phyloP scores from a whole-genome alignment of 2,888 invertebrate species.

The Scrobipalpa atriplicella region DNA sequence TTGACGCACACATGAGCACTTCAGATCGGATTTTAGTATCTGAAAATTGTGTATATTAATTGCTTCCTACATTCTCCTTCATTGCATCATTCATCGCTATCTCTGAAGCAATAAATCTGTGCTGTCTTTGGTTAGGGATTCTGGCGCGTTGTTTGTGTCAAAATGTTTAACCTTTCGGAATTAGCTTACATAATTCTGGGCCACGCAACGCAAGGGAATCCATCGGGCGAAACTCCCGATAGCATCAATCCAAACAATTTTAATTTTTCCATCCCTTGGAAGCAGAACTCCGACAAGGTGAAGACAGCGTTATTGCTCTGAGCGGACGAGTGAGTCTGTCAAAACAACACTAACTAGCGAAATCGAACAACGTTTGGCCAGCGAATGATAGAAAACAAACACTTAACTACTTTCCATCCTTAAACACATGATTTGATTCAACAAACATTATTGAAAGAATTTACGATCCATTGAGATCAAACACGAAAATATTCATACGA shows the following conservation, averaged over 20 bases:
- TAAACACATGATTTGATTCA: constrained; percentile 70
- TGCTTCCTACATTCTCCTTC: constrained; percentile 22
- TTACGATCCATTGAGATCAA: constrained; percentile 74
- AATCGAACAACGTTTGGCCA: constrained; percentile 74
- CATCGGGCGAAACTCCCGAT: constrained; percentile 42
- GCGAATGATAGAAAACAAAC: constrained; percentile 80
- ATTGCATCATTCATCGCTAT: constrained; percentile 21
- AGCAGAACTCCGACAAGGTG: constrained; percentile 54
- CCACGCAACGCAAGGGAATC: constrained; percentile 24
- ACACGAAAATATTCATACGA: constrained; percentile 58
- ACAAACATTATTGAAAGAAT: constrained; percentile 72
- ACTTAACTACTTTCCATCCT: constrained; percentile 67
- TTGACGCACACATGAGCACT: constrained; percentile 34
- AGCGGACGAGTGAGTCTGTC: constrained; percentile 73
- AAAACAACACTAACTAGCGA: constrained; percentile 77
- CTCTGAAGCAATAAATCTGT: constrained; percentile 19
- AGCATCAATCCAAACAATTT: constrained; percentile 61
- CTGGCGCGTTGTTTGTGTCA: constrained; percentile 14
- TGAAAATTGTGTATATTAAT: constrained; percentile 19
- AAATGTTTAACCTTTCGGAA: constrained; percentile 23
- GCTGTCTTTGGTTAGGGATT: constrained; percentile 12
- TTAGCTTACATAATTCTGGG: constrained; percentile 26
- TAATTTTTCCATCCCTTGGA: constrained; percentile 55
- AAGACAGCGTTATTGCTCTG: constrained; percentile 71
- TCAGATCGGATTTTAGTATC: constrained; percentile 30